Evolutionary conservation across 1,140 invertebrate genomes (phyloP).

Genomic region (Camponotus floridanus): DNA sequence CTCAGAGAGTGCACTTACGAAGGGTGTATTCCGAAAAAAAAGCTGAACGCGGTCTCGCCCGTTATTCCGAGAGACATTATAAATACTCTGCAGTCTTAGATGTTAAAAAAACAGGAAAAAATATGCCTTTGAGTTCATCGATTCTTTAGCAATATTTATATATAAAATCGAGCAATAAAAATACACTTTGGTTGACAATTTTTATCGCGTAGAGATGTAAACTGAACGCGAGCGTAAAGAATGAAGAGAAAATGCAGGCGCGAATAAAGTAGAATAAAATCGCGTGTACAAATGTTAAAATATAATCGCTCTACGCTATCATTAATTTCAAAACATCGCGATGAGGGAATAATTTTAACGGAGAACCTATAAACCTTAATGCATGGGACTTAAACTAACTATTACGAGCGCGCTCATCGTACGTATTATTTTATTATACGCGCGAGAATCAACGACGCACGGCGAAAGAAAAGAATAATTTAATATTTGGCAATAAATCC

Average conservation of each 20-base stretch:
- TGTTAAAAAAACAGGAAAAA: background rate
- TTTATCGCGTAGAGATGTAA: background rate
- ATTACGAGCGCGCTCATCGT: background rate
- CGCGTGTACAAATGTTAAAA: constrained; percentile 2
- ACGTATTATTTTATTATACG: constrained; percentile 16
- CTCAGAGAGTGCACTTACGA: background rate
- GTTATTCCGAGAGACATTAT: constrained; percentile 11
- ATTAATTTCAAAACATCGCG: constrained; percentile 7
- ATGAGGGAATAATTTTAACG: constrained; percentile 3
- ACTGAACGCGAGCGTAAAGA: background rate
- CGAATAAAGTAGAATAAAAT: background rate
- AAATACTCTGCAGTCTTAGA: background rate
- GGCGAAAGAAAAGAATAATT: constrained; percentile 61
- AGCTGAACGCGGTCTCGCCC: background rate
- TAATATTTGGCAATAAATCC: constrained; percentile 69
- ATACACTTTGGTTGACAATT: background rate
- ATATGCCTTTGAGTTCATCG: background rate
- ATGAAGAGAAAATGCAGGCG: too few species aligned
- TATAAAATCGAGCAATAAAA: background rate
- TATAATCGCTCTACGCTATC: background rate
- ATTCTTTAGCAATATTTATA: constrained; percentile 13
- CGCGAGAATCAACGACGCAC: constrained; percentile 4
- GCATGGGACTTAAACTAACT: background rate
- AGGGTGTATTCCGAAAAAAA: background rate
- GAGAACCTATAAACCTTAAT: background rate